These are phyloP conservation scores for Ardeotis arabs DNA, from an alignment of 2,113 vertebrate genomes.

Conservation along the genomic window DNA sequence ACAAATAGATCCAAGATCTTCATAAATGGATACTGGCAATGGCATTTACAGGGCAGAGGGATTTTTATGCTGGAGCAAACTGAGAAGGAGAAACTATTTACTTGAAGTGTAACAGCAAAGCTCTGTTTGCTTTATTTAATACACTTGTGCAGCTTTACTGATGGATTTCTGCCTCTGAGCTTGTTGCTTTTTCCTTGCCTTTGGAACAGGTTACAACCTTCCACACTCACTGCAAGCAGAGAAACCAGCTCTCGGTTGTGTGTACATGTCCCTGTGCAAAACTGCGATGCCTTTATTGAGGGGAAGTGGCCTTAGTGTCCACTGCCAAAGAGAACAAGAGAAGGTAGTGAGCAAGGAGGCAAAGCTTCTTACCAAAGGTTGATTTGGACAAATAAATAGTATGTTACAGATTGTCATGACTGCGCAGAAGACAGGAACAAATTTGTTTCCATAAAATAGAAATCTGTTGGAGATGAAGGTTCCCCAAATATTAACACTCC, in stretches of 20 bases:
- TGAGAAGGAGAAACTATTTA: slow-evolving; percentile 19
- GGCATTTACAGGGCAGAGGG: slow-evolving; percentile 1
- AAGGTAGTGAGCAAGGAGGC: neutral
- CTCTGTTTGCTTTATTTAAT: slow-evolving; percentile 34
- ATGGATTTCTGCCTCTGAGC: neutral
- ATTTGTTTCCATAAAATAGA: neutral
- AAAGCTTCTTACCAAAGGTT: neutral
- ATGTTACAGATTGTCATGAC: neutral
- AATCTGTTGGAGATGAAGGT: neutral
- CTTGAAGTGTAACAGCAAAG: neutral
- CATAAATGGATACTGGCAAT: slow-evolving; percentile 1
- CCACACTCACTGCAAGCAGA: neutral
- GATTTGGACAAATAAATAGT: neutral
- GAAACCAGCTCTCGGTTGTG: neutral
- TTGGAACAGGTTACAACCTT: slow-evolving; percentile 4
- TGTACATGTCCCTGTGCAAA: neutral
- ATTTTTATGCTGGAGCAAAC: neutral
- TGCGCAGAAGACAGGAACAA: neutral
- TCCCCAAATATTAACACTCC: neutral
- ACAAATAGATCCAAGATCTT: slow-evolving; percentile 28
- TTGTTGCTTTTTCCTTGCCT: neutral
- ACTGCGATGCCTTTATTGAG: neutral
- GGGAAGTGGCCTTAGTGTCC: neutral
- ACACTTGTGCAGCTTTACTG: neutral
- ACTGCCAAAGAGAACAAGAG: neutral